Percentiles rank a stretch among this genome's conserved stretches.
These are phyloP conservation scores for Myripristis jacobus DNA, from an alignment of 2,797 vertebrate genomes.

Conservation along the genomic window DNA sequence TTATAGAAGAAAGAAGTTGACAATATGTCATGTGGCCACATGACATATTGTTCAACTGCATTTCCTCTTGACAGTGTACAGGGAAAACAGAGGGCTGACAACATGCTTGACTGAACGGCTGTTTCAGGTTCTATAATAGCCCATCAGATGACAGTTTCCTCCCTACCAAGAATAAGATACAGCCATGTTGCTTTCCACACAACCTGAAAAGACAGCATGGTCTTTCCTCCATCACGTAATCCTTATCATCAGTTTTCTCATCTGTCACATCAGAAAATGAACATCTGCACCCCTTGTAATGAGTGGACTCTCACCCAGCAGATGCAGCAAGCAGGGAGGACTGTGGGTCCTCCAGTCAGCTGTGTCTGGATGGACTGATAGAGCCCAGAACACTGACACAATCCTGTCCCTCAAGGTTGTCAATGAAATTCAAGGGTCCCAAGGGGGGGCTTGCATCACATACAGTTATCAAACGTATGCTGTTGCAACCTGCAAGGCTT, in stretches of 20 bases:
- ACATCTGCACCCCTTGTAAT: conserved; percentile 45
- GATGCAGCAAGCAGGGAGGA: conserved; percentile 47
- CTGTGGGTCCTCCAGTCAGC: conserved; percentile 40
- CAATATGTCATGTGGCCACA: too few relatives aligned
- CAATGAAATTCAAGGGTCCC: conserved; percentile 73
- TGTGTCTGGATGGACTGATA: conserved; percentile 46
- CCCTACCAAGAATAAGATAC: background rate
- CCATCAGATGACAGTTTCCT: background rate
- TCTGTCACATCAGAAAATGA: conserved; percentile 47
- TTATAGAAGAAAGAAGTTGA: too few relatives aligned
- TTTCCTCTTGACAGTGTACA: too few relatives aligned
- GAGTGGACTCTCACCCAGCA: conserved; percentile 33
- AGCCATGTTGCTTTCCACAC: background rate
- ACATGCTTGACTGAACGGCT: background rate
- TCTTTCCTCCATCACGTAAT: background rate
- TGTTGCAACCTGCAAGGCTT: conserved; percentile 11
- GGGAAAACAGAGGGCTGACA: background rate
- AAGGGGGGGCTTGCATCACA: conserved; percentile 47
- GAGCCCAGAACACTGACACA: conserved; percentile 15
- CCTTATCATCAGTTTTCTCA: conserved; percentile 10
- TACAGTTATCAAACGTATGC: conserved; percentile 60
- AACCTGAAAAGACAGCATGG: conserved; percentile 14
- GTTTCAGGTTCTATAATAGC: conserved; percentile 3
- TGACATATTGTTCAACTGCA: too few relatives aligned
- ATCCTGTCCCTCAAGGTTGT: conserved; percentile 35